Evolutionary conservation across 2,113 vertebrate species (phyloP).

Genomic region (Oryzias celebensis): DNA sequence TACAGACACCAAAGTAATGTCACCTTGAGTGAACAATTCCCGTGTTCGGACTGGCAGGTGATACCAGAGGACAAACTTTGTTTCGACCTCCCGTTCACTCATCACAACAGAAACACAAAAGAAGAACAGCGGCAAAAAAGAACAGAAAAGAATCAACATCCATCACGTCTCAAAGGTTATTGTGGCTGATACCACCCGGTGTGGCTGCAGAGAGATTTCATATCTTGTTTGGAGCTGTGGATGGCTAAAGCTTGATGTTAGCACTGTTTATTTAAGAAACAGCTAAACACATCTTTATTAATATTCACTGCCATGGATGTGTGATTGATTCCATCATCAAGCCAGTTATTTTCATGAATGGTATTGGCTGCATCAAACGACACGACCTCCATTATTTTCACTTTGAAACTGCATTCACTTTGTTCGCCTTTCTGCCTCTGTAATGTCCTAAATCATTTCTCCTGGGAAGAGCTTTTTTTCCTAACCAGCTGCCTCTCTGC

Average conservation of each 20-base stretch:
- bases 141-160: constrained; percentile 12
- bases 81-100: constrained; percentile 71
- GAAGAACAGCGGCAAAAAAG: constrained; percentile 16
- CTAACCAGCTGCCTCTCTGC: constrained; percentile 67
- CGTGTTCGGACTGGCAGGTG: constrained; percentile 73
- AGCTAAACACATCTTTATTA: constrained; percentile 58
- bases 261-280: constrained; percentile 60
- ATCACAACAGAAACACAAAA: constrained; percentile 66
- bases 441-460: constrained; percentile 74
- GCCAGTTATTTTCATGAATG: constrained; percentile 64
- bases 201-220: constrained; percentile 33
- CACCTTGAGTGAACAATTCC: constrained; percentile 70
- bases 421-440: constrained; percentile 61
- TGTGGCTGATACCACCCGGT: constrained; percentile 51
- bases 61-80: constrained; percentile 75
- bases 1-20: constrained; percentile 69
- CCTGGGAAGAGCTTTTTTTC: constrained; percentile 66
- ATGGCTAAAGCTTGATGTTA: constrained; percentile 48
- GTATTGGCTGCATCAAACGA: constrained; percentile 66
- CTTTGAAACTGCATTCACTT: constrained; percentile 75
- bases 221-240: constrained; percentile 29
- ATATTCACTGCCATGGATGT: constrained; percentile 54
- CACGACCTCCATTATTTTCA: constrained; percentile 74
- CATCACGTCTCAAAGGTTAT: constrained; percentile 61
- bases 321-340: constrained; percentile 72